These are phyloP conservation scores for Dryobota labecula DNA, from an alignment of 2,888 invertebrate species.

Conservation along the genomic window DNA sequence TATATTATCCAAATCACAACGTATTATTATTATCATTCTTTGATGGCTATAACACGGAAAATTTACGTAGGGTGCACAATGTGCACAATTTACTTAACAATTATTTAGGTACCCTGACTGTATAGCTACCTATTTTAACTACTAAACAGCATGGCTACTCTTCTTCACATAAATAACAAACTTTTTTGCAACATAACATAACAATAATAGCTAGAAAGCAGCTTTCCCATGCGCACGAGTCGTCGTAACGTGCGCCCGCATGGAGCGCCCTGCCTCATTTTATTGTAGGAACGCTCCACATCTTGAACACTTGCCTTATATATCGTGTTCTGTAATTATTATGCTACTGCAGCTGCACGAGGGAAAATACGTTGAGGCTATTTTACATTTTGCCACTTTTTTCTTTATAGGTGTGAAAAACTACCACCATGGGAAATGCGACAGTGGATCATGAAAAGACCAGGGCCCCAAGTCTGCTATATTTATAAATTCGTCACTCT, in stretches of 20 bases:
- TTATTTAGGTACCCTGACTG: neutral
- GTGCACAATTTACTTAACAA: neutral
- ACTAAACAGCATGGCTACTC: neutral
- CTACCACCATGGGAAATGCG: constrained; percentile 5
- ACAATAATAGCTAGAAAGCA: constrained; percentile 43
- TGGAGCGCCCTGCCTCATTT: constrained; percentile 76
- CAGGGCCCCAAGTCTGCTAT: too few species aligned
- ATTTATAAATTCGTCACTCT: too few species aligned
- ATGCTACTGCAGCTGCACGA: constrained; percentile 53
- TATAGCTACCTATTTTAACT: neutral
- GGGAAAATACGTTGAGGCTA: constrained; percentile 46
- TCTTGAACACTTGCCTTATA: constrained; percentile 63
- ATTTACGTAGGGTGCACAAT: neutral
- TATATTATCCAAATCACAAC: too few species aligned
- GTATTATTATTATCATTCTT: too few species aligned
- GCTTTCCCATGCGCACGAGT: constrained; percentile 65
- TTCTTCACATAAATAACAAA: neutral
- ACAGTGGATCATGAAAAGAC: neutral
- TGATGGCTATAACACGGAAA: neutral
- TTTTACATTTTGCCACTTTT: constrained; percentile 25
- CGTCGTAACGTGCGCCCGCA: constrained; percentile 79
- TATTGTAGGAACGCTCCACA: constrained; percentile 68
- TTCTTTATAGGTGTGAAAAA: constrained; percentile 12
- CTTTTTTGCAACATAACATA: constrained; percentile 32
- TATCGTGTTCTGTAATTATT: constrained; percentile 44